Base-by-base conservation (phyloP, 2,113 vertebrate genomes). In the Clarias magur region DNA sequence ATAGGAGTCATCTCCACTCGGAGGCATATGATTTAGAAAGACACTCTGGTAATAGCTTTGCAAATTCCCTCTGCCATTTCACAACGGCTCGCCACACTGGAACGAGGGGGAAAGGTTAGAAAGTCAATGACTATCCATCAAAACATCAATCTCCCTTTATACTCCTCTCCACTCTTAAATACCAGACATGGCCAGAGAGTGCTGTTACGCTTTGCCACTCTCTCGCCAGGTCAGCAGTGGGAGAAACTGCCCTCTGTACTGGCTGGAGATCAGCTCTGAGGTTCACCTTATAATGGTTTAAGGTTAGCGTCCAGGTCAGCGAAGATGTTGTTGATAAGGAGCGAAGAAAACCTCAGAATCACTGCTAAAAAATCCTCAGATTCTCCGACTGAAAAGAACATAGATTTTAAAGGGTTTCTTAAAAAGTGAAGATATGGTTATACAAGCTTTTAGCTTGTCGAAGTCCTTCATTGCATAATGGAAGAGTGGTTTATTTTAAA, bases 51-150 rank as follows among this genome's bases (percentile, higher is more conserved):
- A 95, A 91, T 90, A 92, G 92, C 87, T 91, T 91, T 91, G 87
- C 91, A 95, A 94, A 95, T 94, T 94, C 92, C 90, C 86, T 89
- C 90, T 91, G 90, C 85, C 91, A 93, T 94, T 90, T 91, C 91
- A 92, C 93, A 91, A 92, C 30, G 92, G 78, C 90, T 91, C 89
- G 83, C 90, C 93, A 87, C 80, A 30, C 67, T 91, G 89, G 83
- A 92, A 89, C 92, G 25, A 87, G 89, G 93, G 85, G 92, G 84
- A 91, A 93, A 93, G 90, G 89, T 92, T 92, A 94, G 90, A 88
- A 85, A 92, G 80, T 94, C 93, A 94, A 95, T 95, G 94, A 96
- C 93, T 94, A 94, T 93, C 94, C 93, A 94, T 95, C 93, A 93
- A 94, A 94, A 93, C 92, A 95, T 94, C 93, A 92, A 67, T 94